Base-by-base conservation (phyloP, 2,888 invertebrate species). In the Adelphocoris suturalis region DNA sequence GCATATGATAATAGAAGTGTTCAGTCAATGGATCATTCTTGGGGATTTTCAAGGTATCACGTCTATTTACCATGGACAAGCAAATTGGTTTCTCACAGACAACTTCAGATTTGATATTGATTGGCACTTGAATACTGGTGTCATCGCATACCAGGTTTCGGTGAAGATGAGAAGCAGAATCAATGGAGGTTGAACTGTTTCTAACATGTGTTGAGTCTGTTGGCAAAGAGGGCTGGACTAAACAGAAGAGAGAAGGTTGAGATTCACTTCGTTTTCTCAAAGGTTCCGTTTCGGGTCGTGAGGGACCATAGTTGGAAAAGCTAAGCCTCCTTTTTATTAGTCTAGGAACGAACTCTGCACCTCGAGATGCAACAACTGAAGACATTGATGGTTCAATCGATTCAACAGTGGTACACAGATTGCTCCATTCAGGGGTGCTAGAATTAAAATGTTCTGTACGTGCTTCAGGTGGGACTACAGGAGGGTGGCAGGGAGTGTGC, bases 241-340 rank as follows among this genome's bases (percentile, higher is more conserved):
- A 4, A 37, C 37, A 37, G 7, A 37, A 37, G 4, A 19, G 47
- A 78, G 46, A 12, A 46, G 82, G 27, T 19, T 82, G 27, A 2
- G 82, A 82, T 52, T 82, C 47, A 23, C 52, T 82, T 13, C 82
- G 82, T 48, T 23, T 13, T 23, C 37, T 37, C 37, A 37, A 37
- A 37, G 37, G 37, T 37, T 37, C 37, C 37, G 7, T 37, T 37
- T 23, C 9, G 16, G 82, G 48, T 12, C 23, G 23, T 23, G 82
- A 82, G 52, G 47, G 48, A 11, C 19, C 13, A 46, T 19, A 46
- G 19, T 16, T 78, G 0, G 78, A 82, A 52, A 52, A 82, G 52
- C 82, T 82, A 16, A 37, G 78, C 4, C 37, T 78, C 47, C 78
- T 78, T 19, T 78, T 78, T 68, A 68, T 68, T n/a, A 23, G 68